Evolutionary conservation across 2,888 invertebrate genomes (phyloP), one percentile per base, ranked within the genome.

Genomic region (Ceriagrion tenellum): DNA sequence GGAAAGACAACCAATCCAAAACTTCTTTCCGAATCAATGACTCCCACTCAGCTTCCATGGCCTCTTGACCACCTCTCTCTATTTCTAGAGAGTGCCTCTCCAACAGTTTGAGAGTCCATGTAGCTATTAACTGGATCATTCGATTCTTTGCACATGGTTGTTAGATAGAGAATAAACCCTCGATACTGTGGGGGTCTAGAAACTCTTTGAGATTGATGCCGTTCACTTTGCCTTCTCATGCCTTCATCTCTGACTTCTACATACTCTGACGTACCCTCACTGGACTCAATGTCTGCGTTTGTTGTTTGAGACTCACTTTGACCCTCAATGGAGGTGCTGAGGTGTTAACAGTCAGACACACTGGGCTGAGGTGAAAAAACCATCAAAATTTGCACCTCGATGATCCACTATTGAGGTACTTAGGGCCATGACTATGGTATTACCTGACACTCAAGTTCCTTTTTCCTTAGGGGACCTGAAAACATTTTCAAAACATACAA

Each of bases 51-150:
- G 3, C 40, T 89, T 89, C 47, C 35, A 47, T 89, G 13, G 89
- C 89, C 89, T 89, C 89, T 47, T 89, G 40, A 47, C 40, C 89
- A 89, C 89, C 40, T 40, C 35, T 40, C 40, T 47, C 20, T 89
- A 88, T 88, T 88, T 88, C 88, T 89, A 55, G 89, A 89, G 40
- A 26, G 40, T 89, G 47, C 47, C 89, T 47, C 89, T 89, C 89
- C 40, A 40, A 40, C 40, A 55, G 40, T 89, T 89, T 40, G 40
- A n/a, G 89, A 47, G 6, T 89, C 89, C 89, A 89, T 89, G 26
- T 47, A 89, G 20, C 89, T 89, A 40, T 89, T 89, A 47, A 89
- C 30, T 18, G 89, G 40, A 18, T 89, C 89, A 89, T 47, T 47
- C 55, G 6, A 89, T 89, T 89, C 89, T 89, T 47, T 18, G 16